These are phyloP conservation scores for Protula sp. DNA, from an alignment of 2,888 invertebrate genomes.

Conservation along the genomic window DNA sequence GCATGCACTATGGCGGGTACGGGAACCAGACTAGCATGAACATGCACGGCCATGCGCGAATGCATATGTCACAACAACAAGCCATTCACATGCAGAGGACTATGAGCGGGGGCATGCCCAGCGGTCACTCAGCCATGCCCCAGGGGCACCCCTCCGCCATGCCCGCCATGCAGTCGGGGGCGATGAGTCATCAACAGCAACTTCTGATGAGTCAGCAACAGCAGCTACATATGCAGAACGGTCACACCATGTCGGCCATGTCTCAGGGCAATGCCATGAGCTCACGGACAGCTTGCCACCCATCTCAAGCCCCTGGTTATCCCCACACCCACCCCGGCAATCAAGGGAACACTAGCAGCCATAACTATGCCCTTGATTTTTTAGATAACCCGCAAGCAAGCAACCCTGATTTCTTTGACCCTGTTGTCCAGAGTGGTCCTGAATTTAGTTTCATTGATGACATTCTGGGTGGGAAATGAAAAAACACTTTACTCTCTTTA, in stretches of 20 bases:
- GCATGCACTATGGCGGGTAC: conserved; percentile 52
- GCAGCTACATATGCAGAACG: conserved; percentile 3
- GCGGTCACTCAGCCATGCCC: conserved; percentile 9
- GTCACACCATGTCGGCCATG: conserved; percentile 16
- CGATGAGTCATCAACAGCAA: neutral
- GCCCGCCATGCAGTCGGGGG: conserved; percentile 28
- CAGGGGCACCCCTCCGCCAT: conserved; percentile 22
- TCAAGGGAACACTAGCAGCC: neutral
- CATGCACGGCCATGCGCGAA: conserved; percentile 1
- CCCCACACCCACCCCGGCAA: conserved; percentile 22
- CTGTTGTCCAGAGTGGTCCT: conserved; percentile 56
- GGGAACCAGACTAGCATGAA: conserved; percentile 42
- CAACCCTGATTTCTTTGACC: conserved; percentile 68
- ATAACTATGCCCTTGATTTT: conserved; percentile 75
- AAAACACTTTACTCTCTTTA: too few species aligned
- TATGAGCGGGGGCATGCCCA: conserved; percentile 22
- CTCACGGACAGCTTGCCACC: neutral
- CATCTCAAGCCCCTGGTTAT: too few species aligned
- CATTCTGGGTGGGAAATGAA: conserved; percentile 26
- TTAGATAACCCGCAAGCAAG: conserved; percentile 65
- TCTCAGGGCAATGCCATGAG: neutral
- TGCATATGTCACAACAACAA: conserved; percentile 8
- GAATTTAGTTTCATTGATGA: conserved; percentile 42
- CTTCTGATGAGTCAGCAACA: conserved; percentile 3
- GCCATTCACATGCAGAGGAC: conserved; percentile 27